Evolutionary conservation across 2,797 vertebrate species (phyloP), one percentile per base, ranked within the genome.

Genomic region (Urophycis tenuis): DNA sequence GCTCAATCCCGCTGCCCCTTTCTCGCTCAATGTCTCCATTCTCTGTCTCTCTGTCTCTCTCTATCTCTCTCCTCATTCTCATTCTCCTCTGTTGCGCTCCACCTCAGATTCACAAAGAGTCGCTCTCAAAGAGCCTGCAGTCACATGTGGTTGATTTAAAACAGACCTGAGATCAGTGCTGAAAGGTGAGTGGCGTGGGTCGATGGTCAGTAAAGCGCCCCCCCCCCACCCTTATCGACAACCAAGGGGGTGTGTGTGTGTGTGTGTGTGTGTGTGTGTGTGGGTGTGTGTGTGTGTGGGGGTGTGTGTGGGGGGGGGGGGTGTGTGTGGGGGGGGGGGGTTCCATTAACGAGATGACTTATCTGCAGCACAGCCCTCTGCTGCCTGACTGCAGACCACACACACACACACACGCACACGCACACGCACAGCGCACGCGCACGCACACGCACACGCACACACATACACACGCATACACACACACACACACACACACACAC

Each of bases 111-210:
- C 34, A 34, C 71, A 34, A 73, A 19, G 33, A 10, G 11, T 34
- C 6, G 19, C 34, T 14, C 71, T 36, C 49, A 11, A 22, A 8
- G 19, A n/a, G n/a, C n/a, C 30, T 7, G 45, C 45, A 32, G 73
- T 74, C 73, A 60, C 41, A 74, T 33, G 73, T 74, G 73, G 29
- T 53, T 74, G 19, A 32, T 53, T 74, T 34, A 45, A 60, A 60
- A 35, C 31, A 31, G 41, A 19, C 49, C 49, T 74, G 31, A 53
- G 41, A 74, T 74, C 73, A 60, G 41, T 35, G 14, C 29, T 32
- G 73, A 60, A 32, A 74, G 36, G 73, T 74, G 73, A 60, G 73
- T 74, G 73, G 49, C 73, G 17, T 14, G 45, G 45, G 49, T 74
- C 73, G 31, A 74, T 74, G 41, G 73, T 19, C 9, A n/a, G 9